These are phyloP conservation scores for Catagonus wagneri DNA, from an alignment of 2,113 vertebrate genomes.

Conservation along the genomic window DNA sequence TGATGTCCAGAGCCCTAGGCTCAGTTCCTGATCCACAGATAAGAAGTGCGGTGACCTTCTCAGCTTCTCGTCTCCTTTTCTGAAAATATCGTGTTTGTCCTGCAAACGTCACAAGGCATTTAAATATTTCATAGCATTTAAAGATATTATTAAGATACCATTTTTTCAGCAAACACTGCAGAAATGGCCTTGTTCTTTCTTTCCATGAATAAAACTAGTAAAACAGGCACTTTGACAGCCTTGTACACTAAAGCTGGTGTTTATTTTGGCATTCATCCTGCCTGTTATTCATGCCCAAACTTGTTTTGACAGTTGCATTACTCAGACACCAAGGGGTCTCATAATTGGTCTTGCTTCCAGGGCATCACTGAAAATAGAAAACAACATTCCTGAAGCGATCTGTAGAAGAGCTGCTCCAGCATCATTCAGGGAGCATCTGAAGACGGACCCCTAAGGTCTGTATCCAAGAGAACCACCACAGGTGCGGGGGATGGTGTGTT, in stretches of 20 bases:
- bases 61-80: neutral
- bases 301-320: neutral
- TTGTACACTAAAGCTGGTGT: neutral
- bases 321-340: neutral
- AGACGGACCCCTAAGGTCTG: neutral
- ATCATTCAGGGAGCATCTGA: accelerated
- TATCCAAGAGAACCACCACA: neutral
- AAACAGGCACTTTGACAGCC: neutral
- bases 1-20: neutral
- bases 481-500: neutral
- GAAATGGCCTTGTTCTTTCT: neutral
- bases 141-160: neutral
- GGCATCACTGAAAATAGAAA: no score
- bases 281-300: neutral
- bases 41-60: neutral
- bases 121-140: neutral
- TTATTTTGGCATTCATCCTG: neutral
- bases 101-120: accelerated
- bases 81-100: neutral
- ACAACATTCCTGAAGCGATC: no score
- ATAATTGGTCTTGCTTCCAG: neutral
- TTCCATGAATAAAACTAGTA: neutral
- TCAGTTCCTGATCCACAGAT: neutral
- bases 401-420: neutral
- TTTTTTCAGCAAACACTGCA: neutral